Base-by-base conservation (phyloP, 1,140 invertebrate genomes). In the Drosophila azteca region DNA sequence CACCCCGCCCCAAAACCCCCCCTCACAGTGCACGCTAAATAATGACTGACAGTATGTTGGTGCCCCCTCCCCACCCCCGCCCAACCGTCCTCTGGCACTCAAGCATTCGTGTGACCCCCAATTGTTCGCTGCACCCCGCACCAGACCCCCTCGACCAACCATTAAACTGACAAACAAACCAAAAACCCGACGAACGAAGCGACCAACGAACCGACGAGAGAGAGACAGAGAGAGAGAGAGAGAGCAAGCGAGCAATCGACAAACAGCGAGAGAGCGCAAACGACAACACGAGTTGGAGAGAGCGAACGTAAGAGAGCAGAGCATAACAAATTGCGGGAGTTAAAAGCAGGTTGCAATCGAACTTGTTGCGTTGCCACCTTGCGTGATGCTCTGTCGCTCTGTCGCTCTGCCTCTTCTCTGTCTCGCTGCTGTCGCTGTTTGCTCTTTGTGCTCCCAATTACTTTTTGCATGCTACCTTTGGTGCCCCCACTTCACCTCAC, bases 41-140 rank as follows among this genome's bases (percentile, higher is more conserved):
- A 85, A 87, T 85, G 82, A 85, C 82, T 87, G 82, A 85, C 82
- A 85, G 82, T 78, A 85, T 87, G 82, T 85, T 85, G 82, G 82
- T 87, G 78, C 74, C 60, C 26, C 43, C 39, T 48, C 45, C 24
- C 54, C 31, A 35, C 58, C 46, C 49, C 6, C n/a, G n/a, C n/a
- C 7, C 13, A 39, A 11, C 31, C 22, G 13, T 20, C 20, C 57
- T 52, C 63, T 31, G 44, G 22, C 35, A 29, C n/a, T 50, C 55
- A 44, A 63, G 13, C 26, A 63, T 45, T 39, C 59, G 17, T 39
- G 66, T 87, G 82, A 87, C 82, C 83, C 82, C 82, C 82, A 87
- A 87, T 87, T 79, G 82, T 39, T 39, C 35, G 35, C 35, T 39
- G 35, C 35, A 39, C 35, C 1, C 35, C 35, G 11, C 35, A 39